Conservation (phyloP, 1,140 invertebrate species). For the Orius insidiosus region DNA sequence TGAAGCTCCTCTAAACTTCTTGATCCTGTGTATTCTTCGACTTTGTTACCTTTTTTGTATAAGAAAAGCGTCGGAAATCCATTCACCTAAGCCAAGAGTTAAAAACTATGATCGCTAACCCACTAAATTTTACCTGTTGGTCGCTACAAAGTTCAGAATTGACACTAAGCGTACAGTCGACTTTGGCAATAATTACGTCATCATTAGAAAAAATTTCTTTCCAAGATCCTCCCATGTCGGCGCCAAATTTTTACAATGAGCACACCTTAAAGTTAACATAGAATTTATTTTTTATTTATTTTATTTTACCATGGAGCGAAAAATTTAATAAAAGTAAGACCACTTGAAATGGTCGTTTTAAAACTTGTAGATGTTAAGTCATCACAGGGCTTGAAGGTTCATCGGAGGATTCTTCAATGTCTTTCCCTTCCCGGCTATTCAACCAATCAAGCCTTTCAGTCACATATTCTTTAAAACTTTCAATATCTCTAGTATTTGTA, state of each 20-base stretch:
- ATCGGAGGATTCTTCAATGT: constrained; percentile 19
- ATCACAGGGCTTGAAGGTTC: constrained; percentile 27
- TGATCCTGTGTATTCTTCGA: constrained; percentile 53
- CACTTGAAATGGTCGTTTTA: constrained; percentile 38
- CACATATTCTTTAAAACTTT: constrained; percentile 46
- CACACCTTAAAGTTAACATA: constrained; percentile 40
- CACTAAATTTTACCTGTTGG: constrained; percentile 44
- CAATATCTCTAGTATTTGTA: constrained; percentile 36
- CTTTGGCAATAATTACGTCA: constrained; percentile 47
- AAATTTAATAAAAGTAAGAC: constrained; percentile 54
- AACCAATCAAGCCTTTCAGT: constrained; percentile 22
- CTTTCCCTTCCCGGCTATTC: neutral
- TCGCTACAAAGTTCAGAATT: constrained; percentile 45
- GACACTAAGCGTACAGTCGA: constrained; percentile 55
- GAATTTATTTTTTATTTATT: neutral
- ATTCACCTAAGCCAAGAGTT: constrained; percentile 30
- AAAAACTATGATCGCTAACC: too few relatives aligned
- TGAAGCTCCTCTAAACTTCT: constrained; percentile 45
- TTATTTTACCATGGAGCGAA: constrained; percentile 52
- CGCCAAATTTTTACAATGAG: constrained; percentile 46
- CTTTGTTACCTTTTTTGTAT: constrained; percentile 45
- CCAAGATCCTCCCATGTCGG: constrained; percentile 56
- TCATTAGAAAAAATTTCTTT: constrained; percentile 40
- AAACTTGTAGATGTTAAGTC: constrained; percentile 48
- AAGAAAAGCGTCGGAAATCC: constrained; percentile 49